Evolutionary conservation across 1,140 invertebrate species (phyloP).

Genomic region (Wiebesia pumilae): DNA sequence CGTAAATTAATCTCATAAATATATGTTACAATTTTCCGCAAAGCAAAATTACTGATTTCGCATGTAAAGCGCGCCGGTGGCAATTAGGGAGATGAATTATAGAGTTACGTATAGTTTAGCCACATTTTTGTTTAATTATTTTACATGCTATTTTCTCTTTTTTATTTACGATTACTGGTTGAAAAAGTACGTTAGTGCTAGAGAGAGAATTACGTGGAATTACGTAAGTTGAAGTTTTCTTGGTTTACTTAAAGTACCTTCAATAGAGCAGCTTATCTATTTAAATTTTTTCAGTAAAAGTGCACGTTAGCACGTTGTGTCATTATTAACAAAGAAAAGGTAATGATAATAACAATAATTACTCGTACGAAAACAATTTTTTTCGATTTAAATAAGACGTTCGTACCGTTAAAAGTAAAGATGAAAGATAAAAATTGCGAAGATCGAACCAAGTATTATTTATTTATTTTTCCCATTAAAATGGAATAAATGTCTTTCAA

Average conservation of each 20-base stretch:
- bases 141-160: constrained; percentile 32
- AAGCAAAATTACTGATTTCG: constrained; percentile 24
- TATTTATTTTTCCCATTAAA: neutral
- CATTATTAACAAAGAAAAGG: neutral
- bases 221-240: constrained; percentile 9
- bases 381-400: neutral
- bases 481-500: neutral
- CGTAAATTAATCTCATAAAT: constrained; percentile 33
- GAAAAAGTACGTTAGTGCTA: neutral
- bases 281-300: neutral
- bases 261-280: neutral
- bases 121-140: constrained; percentile 44
- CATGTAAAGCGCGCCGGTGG: neutral
- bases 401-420: neutral
- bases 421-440: neutral
- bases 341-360: neutral
- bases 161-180: constrained; percentile 24
- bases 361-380: neutral
- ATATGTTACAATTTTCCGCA: constrained; percentile 33
- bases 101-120: constrained; percentile 22
- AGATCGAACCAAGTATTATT: neutral
- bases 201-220: constrained; percentile 3
- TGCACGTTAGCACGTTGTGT: no score
- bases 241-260: neutral
- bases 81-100: constrained; percentile 27